A percentile compares a stretch with the other conserved stretches of the same genome.
These are phyloP conservation scores for Sebastolobus alascanus DNA, from an alignment of 2,797 vertebrate species.

Conservation along the genomic window DNA sequence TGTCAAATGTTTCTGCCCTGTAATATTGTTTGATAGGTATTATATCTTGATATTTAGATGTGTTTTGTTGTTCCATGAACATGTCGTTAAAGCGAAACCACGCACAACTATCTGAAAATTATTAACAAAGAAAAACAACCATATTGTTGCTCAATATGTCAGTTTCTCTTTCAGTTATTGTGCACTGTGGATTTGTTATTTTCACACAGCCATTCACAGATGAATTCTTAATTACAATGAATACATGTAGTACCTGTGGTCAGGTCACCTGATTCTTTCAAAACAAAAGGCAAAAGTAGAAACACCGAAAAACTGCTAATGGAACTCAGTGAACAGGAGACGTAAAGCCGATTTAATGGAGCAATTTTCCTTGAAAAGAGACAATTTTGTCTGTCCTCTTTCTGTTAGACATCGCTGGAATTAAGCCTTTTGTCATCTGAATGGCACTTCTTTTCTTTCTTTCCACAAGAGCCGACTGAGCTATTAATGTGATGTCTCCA, in stretches of 20 bases:
- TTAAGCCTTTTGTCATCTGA: not conserved
- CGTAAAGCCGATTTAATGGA: constrained; percentile 3
- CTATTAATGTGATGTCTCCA: not conserved
- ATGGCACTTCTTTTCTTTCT: not conserved
- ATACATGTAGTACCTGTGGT: no score
- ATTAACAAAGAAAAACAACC: not conserved
- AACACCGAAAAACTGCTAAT: not conserved
- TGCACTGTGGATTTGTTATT: not conserved
- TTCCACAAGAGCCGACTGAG: not conserved
- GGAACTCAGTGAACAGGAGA: constrained; percentile 2
- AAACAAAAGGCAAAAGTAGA: not conserved
- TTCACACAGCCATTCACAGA: not conserved
- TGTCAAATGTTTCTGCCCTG: not conserved
- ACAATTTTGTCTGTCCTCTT: not conserved
- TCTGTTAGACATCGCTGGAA: not conserved
- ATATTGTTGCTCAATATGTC: not conserved
- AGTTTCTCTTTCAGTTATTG: not conserved
- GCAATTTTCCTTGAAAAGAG: constrained; percentile 9
- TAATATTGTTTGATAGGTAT: not conserved
- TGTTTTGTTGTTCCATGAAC: not conserved
- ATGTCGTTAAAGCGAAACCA: not conserved
- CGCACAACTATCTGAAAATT: not conserved
- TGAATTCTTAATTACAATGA: not conserved
- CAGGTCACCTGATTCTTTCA: not conserved
- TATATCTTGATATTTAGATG: not conserved